Base-by-base conservation (phyloP, 2,888 invertebrate species). In the Lasioglossum lativentre region DNA sequence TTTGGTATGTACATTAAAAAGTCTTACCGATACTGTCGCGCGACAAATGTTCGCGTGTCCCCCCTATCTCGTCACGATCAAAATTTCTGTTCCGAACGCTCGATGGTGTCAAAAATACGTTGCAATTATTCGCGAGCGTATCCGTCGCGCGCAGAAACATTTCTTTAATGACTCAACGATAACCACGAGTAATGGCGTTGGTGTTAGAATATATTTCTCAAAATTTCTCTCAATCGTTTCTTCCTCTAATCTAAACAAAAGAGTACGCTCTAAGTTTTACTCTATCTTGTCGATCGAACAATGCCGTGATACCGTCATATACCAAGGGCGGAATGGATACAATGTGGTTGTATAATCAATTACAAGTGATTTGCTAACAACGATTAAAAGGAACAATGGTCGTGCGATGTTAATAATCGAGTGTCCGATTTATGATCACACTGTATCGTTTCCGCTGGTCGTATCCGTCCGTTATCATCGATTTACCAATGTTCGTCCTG, bases 1-100 rank as follows among this genome's bases (percentile, higher is more conserved):
- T 56, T 81, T 86, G 79, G 77, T 86, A 87, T 87, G 81, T 87
- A 87, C 87, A 87, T 87, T 87, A 87, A 84, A 87, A 87, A 87
- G 68, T 79, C 81, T 87, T 84, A 87, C 76, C 34, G 81, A 75
- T 80, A 83, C 78, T 81, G 75, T 78, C 73, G 30, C 80, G 70
- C 83, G 87, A 81, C 81, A 77, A 86, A 73, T 75, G 75, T 76
- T 73, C 75, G 82, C 77, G 77, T 59, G 27, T 45, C 4, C 16
- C 16, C 45, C 3, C 45, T 16, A 23, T 34, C 34, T 34, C 19
- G 66, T 66, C 66, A 83, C 80, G 78, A 87, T 86, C 75, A 79
- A 83, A 81, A 78, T n/a, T 66, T 70, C 23, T 66, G 63, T 76
- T 56, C 81, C 78, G 63, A 63, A 71, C 74, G 78, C 78, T 70